Base-by-base conservation (phyloP, 2,888 invertebrate genomes). In the Hypena proboscidalis region DNA sequence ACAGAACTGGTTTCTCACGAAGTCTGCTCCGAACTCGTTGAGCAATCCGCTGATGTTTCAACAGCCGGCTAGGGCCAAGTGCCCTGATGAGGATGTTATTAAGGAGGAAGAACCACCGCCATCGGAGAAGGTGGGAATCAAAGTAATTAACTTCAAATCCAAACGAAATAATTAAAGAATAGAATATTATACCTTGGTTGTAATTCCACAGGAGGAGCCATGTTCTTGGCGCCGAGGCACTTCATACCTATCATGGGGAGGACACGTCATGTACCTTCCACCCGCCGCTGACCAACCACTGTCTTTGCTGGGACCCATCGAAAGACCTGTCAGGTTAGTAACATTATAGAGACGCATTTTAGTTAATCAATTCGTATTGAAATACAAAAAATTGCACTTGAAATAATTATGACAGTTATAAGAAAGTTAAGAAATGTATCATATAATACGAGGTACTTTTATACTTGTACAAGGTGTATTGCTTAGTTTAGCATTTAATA, bases 231-330 rank as follows among this genome's bases (percentile, higher is more conserved):
- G 82, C 21, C 72, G 71, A 13, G 74, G 73, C 65, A 74, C 68
- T 31, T 91, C 93, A 1, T 94, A 93, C 74, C 75, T 94, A 44
- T 93, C 93, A 1, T 92, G 93, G 65, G 93, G 94, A 0, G 94
- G 94, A 0, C 94, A 95, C 76, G 93, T 96, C 14, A 96, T 97
- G 94, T 97, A 97, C 82, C 89, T 97, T 35, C 95, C 95, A 0
- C 87, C 89, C 4, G 63, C 77, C 9, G 77, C 77, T 0, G 80
- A 84, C 13, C 89, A 89, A 65, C 89, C 90, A 6, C 76, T 86
- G 5, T 89, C 90, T 27, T 71, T 89, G 66, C 67, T 85, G 19
- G 81, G 77, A 1, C 70, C 83, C 10, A 74, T 83, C 21, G 89
- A 88, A 21, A 74, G 88, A 19, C 90, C 90, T 14, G 63, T 85